Base-by-base conservation (phyloP, 2,888 invertebrate genomes). In the Rhaphigaster nebulosa region DNA sequence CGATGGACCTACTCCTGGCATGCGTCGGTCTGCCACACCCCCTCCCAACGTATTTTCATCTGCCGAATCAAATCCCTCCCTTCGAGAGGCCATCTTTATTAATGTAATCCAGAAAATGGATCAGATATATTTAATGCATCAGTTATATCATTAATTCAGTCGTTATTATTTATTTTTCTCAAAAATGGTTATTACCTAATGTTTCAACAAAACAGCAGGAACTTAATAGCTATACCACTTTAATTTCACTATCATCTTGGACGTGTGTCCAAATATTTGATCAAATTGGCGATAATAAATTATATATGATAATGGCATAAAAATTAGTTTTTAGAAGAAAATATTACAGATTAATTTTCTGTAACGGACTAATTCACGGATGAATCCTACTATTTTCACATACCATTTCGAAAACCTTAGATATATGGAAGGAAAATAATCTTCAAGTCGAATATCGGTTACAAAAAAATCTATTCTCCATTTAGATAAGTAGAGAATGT, bases 401-500 rank as follows among this genome's bases (percentile, higher is more conserved):
- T 70, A 20, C 70, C 23, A 18, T 70, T 38, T 70, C 65, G 0
- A 29, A 65, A 70, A 70, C 8, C 20, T 70, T 34, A 20, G 29
- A 20, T 0, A 20, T 20, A 70, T 70, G 20, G 18, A 34, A 70
- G 8, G 34, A 20, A 34, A 65, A 34, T 70, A 34, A 70, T 70
- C 70, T 70, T 34, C 1, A 70, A 70, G 70, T 8, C 34, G 34
- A 26, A 70, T 70, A 70, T 70, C 70, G 15, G 70, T 70, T 70
- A 70, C 70, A 84, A 41, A 84, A 65, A 84, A 84, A 84, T 84
- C 84, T 84, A 84, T 84, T 84, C 34, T 45, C 84, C 84, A 84
- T 84, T 84, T 10, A 84, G 84, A 84, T 45, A 84, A 45, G 41
- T 45, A 13, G 84, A 45, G 84, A 84, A 84, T 84, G 84, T 84